These are phyloP conservation scores for Ips typographus DNA, from an alignment of 1,140 invertebrate species.

Conservation along the genomic window DNA sequence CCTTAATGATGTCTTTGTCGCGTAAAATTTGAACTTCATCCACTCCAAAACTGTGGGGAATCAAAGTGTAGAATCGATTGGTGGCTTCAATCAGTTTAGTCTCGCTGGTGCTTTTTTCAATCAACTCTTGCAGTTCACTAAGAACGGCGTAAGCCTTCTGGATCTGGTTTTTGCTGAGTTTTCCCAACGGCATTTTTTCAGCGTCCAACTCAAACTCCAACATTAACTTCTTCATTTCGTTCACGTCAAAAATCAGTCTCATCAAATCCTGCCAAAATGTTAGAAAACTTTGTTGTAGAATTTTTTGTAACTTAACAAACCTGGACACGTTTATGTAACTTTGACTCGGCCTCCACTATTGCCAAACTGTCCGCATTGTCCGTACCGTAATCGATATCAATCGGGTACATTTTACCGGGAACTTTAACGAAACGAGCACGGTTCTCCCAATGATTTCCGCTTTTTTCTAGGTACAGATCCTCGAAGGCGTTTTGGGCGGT, in stretches of 20 bases:
- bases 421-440: conserved; percentile 76
- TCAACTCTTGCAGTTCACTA: conserved; percentile 70
- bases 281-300: not conserved
- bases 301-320: conserved; percentile 10
- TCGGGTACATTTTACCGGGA: conserved; percentile 79
- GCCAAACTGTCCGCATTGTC: conserved; percentile 49
- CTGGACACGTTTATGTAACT: conserved; percentile 76
- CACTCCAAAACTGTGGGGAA: conserved; percentile 93
- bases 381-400: conserved; percentile 88
- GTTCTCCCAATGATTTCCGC: conserved; percentile 76
- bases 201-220: conserved; percentile 94
- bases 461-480: conserved; percentile 76
- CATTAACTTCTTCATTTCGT: conserved; percentile 90
- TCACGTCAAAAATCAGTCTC: conserved; percentile 86
- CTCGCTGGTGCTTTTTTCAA: conserved; percentile 57
- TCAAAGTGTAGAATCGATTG: conserved; percentile 81
- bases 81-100: conserved; percentile 77
- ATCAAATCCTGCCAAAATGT: conserved; percentile 63
- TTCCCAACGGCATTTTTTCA: conserved; percentile 95
- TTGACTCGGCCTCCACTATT: conserved; percentile 61
- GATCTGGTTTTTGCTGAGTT: conserved; percentile 90
- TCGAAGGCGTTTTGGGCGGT: conserved; percentile 71
- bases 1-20: conserved; percentile 73
- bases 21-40: conserved; percentile 80
- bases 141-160: conserved; percentile 82